A percentile compares a stretch with the other conserved stretches of the same genome.
Evolutionary conservation across 2,797 vertebrate genomes (phyloP).

Genomic region (Sebastes kiyomatsui): DNA sequence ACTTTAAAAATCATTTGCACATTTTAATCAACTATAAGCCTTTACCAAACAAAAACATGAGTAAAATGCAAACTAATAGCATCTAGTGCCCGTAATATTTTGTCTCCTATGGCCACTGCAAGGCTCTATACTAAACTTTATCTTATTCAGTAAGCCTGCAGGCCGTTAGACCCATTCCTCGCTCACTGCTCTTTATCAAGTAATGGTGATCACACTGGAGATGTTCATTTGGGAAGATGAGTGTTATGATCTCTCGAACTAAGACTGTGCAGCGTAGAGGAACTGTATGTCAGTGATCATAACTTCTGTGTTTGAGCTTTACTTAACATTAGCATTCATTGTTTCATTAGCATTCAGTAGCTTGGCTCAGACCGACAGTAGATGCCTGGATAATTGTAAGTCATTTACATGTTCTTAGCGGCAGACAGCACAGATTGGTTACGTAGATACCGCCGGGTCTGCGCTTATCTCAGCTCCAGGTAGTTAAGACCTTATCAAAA

Average conservation of each 20-base stretch:
- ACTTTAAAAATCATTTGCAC: neutral
- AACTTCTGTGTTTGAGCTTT: neutral
- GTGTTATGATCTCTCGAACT: neutral
- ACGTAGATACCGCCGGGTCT: constrained; percentile 40
- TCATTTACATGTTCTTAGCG: constrained; percentile 58
- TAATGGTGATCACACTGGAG: constrained; percentile 19
- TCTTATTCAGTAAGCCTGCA: neutral
- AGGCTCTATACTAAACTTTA: neutral
- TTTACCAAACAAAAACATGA: neutral
- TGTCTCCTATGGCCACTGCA: neutral
- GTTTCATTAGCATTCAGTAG: constrained; percentile 29
- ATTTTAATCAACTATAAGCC: neutral
- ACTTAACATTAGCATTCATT: constrained; percentile 20
- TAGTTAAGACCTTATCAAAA: constrained; percentile 62
- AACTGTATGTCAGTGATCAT: neutral
- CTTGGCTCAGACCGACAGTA: constrained; percentile 12
- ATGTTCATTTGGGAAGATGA: neutral
- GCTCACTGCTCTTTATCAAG: neutral
- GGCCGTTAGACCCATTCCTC: neutral
- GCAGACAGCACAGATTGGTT: constrained; percentile 61
- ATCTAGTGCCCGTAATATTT: neutral
- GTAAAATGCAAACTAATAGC: neutral
- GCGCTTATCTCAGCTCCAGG: constrained; percentile 34
- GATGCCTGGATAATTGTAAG: constrained; percentile 61
- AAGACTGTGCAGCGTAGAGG: neutral